These are phyloP conservation scores for Tyto alba DNA, from an alignment of 2,113 vertebrate genomes.

Conservation along the genomic window DNA sequence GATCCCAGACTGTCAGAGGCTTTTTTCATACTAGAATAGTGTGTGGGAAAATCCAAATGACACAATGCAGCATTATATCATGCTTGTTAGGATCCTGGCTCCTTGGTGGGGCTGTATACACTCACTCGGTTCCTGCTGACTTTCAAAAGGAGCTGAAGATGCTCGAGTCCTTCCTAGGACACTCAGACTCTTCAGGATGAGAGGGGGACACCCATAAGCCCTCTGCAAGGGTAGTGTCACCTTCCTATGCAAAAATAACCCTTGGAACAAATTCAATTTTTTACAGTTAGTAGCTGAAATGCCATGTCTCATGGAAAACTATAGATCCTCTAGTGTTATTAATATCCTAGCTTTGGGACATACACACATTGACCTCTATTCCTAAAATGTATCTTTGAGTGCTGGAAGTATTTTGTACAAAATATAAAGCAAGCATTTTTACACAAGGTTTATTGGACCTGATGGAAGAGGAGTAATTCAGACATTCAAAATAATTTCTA, in stretches of 20 bases:
- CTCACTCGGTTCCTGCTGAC: neutral
- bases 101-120: neutral
- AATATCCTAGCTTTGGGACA: slow-evolving; percentile 33
- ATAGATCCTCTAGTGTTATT: slow-evolving; percentile 43
- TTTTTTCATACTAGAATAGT: neutral
- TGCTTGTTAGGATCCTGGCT: neutral
- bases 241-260: slow-evolving; percentile 21
- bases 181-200: neutral
- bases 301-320: slow-evolving; percentile 8
- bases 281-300: slow-evolving; percentile 25
- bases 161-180: neutral
- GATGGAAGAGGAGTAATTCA: neutral
- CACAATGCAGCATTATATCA: neutral
- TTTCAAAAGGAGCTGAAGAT: neutral
- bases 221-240: slow-evolving; percentile 34
- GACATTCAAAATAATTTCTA: slow-evolving; percentile 9
- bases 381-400: neutral
- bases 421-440: neutral
- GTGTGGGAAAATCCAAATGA: neutral
- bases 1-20: neutral
- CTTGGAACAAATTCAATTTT: slow-evolving; percentile 41
- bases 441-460: neutral
- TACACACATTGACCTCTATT: neutral
- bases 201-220: neutral
- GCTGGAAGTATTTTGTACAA: neutral